Evolutionary conservation across 2,797 vertebrate genomes (phyloP).

Genomic region (Eulemur albifrons): DNA sequence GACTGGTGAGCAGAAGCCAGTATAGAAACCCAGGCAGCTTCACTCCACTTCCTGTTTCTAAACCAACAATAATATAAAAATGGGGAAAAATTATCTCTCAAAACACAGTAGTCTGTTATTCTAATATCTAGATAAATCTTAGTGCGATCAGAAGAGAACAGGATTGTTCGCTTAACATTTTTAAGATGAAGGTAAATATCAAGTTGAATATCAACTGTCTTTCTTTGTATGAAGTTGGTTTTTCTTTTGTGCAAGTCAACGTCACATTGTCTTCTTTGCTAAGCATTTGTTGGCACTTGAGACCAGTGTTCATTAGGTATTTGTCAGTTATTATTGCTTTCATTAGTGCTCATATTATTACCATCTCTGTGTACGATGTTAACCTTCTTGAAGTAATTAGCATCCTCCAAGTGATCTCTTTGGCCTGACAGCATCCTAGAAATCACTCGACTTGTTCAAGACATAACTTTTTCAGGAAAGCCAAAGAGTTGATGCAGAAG

Average conservation of each 20-base stretch:
- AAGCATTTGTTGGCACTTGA: neutral
- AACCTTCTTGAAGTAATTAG: neutral
- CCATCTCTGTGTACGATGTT: neutral
- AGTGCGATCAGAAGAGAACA: neutral
- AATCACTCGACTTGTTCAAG: neutral
- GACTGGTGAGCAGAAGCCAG: neutral
- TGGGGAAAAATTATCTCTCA: neutral
- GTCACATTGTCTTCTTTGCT: neutral
- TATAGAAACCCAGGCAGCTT: neutral
- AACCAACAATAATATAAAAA: neutral
- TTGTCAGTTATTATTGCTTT: neutral
- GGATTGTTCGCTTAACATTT: neutral
- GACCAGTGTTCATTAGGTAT: neutral
- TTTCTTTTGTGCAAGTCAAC: neutral
- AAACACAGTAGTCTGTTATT: neutral
- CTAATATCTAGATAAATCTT: neutral
- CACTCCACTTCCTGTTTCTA: neutral
- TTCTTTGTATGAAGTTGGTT: neutral
- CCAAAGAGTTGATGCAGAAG: neutral
- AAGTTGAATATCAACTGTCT: conserved; percentile 3
- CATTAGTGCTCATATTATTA: neutral
- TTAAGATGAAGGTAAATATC: neutral
- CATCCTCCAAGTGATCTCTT: neutral
- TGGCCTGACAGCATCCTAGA: neutral
- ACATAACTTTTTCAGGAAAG: neutral